Base-by-base conservation (phyloP, 2,113 vertebrate species). In the Thalassoma bifasciatum region DNA sequence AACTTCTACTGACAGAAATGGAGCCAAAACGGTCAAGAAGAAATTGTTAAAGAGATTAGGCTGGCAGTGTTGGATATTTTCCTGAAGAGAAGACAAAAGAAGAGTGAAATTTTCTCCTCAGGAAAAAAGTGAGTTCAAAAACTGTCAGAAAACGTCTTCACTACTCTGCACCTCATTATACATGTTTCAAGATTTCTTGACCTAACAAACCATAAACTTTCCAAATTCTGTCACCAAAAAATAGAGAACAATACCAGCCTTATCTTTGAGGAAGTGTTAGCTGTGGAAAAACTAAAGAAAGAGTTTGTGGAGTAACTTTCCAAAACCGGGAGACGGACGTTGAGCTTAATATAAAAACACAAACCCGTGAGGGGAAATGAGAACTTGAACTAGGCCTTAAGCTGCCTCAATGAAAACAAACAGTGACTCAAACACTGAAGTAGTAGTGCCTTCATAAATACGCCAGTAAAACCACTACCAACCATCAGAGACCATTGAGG, bases 401-500 rank as follows among this genome's bases (percentile, higher is more conserved):
- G 42, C 8, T 1, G 36, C 30, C 11, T 23, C 34, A 52, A 51
- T 3, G 12, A 38, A 19, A 26, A 30, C 51, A 42, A 46, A 59
- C 49, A 60, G 52, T 22, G 42, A 75, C 19, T 37, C 53, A 59
- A 42, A 57, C 62, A 40, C 66, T 0, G 63, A 74, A 26, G 30
- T 22, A 67, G 49, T 21, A 72, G 58, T 61, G 71, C 59, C 14
- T 3, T 63, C 60, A 26, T 36, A 7, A 40, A 65, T 2, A 64
- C 57, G 75, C 40, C 71, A 30, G 54, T 72, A 77, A 83, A 87
- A 88, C 40, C 66, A n/a, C 47, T 75, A 62, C 72, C 56, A 65
- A 69, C 26, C 19, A 21, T 22, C n/a, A 59, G 53, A 59, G 59
- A 60, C 16, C 2, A 50, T 56, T 47, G 66, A 50, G 23, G 63